These are phyloP conservation scores for Polyodon spathula DNA, from an alignment of 2,113 vertebrate species.

Conservation along the genomic window DNA sequence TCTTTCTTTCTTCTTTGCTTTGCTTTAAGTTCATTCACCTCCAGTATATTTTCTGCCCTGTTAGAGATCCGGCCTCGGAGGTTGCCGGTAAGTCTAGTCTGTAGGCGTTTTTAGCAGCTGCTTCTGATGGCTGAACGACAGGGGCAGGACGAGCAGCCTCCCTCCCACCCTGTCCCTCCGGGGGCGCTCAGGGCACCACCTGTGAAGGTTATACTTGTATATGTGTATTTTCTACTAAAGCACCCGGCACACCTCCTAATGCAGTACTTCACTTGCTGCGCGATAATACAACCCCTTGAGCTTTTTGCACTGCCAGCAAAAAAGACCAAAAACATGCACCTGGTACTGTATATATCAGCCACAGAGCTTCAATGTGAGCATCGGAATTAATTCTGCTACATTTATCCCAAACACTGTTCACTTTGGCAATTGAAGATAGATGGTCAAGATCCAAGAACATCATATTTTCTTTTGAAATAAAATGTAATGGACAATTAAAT, in stretches of 20 bases:
- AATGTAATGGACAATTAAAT: no score
- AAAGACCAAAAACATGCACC: neutral
- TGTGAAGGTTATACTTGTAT: conserved; percentile 65
- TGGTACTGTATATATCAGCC: no score
- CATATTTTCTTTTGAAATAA: no score
- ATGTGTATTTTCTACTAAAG: conserved; percentile 32
- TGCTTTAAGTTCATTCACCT: conserved; percentile 34
- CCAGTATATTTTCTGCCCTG: conserved; percentile 46
- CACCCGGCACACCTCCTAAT: conserved; percentile 31
- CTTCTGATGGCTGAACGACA: conserved; percentile 88
- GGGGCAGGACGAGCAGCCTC: conserved; percentile 66
- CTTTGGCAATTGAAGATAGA: no score
- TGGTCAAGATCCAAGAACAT: no score
- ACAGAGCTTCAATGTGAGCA: no score
- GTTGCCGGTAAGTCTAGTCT: conserved; percentile 89
- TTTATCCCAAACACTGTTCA: no score
- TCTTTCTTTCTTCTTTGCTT: conserved; percentile 14
- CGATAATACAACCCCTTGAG: neutral
- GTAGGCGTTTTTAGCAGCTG: conserved; percentile 89
- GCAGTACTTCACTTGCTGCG: neutral
- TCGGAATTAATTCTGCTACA: no score
- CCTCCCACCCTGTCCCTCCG: conserved; percentile 47
- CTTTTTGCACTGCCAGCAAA: neutral
- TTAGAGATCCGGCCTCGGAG: conserved; percentile 82
- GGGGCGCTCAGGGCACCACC: conserved; percentile 53